A percentile compares a stretch with the other conserved stretches of the same genome.
phyloP scores from a whole-genome alignment of 92 coral and sea anemone genomes.

The Anthopleura xanthogrammica region DNA sequence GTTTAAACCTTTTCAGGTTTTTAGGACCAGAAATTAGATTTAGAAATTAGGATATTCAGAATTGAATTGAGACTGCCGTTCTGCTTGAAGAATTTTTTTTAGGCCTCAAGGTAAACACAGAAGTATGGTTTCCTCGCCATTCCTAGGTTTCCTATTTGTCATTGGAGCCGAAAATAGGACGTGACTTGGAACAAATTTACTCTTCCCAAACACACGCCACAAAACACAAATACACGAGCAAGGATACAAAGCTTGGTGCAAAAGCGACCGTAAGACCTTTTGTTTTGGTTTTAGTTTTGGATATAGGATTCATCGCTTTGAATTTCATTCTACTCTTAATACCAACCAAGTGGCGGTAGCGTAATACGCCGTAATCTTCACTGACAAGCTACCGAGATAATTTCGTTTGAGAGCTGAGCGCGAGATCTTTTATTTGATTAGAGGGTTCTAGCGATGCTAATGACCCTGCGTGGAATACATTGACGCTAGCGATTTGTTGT shows the following conservation, averaged over 20 bases:
- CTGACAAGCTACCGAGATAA: conserved; percentile 12
- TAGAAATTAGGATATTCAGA: neutral
- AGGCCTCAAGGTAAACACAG: neutral
- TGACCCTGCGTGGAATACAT: conserved; percentile 2
- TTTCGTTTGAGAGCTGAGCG: conserved; percentile 6
- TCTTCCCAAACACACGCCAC: neutral
- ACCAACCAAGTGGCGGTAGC: neutral
- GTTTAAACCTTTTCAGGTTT: neutral
- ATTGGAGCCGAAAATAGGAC: neutral
- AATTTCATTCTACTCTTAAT: neutral
- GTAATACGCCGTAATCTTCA: neutral
- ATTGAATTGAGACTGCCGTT: neutral
- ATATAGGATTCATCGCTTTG: neutral
- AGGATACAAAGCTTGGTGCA: neutral
- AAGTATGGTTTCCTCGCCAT: neutral
- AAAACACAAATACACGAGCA: neutral
- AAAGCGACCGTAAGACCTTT: neutral
- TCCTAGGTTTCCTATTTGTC: neutral
- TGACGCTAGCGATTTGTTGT: conserved; percentile 18
- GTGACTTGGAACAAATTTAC: neutral
- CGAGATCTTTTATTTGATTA: conserved; percentile 16
- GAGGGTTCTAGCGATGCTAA: conserved; percentile 12
- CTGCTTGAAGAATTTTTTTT: neutral
- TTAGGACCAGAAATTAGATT: neutral
- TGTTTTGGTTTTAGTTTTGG: neutral